Evolutionary conservation across 2,888 invertebrate genomes (phyloP).

Genomic region (Drosophila paranaensis): DNA sequence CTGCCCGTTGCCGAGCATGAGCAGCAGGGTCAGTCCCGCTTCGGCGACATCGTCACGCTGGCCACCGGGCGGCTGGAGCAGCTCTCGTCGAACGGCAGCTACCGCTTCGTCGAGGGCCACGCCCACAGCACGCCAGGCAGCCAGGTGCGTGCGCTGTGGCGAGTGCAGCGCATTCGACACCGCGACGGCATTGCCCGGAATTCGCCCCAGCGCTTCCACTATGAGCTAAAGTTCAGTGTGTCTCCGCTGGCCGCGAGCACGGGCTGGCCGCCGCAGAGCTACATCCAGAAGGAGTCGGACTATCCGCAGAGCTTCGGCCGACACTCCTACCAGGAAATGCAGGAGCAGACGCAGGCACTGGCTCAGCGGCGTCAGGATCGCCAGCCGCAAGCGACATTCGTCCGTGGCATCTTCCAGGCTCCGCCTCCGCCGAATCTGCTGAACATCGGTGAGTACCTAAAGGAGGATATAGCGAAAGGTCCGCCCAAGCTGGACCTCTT

Average conservation of each 20-base stretch:
- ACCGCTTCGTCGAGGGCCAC: constrained; percentile 86
- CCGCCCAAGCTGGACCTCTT: constrained; percentile 71
- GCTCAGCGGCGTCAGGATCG: constrained; percentile 73
- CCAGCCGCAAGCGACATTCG: constrained; percentile 73
- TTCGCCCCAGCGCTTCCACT: constrained; percentile 85
- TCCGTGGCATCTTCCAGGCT: constrained; percentile 68
- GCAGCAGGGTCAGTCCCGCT: constrained; percentile 73
- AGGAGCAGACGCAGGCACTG: constrained; percentile 48
- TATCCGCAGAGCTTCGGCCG: constrained; percentile 82
- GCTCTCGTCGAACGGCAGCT: constrained; percentile 83
- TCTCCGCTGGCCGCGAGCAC: constrained; percentile 82
- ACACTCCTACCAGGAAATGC: constrained; percentile 55
- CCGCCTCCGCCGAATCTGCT: constrained; percentile 71
- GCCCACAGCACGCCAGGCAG: neutral
- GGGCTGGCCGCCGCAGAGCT: constrained; percentile 84
- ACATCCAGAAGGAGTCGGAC: constrained; percentile 87
- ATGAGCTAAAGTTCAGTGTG: constrained; percentile 89
- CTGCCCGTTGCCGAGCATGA: constrained; percentile 38
- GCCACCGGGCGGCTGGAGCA: constrained; percentile 88
- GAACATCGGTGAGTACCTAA: constrained; percentile 83
- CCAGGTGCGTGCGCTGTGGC: constrained; percentile 88
- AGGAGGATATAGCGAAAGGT: constrained; percentile 52
- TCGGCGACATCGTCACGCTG: constrained; percentile 88
- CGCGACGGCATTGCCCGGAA: constrained; percentile 83
- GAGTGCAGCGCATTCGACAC: constrained; percentile 89